Percentiles rank a stretch among this genome's conserved stretches.
phyloP scores from a whole-genome alignment of 2,797 vertebrate species.

The Mus caroli region DNA sequence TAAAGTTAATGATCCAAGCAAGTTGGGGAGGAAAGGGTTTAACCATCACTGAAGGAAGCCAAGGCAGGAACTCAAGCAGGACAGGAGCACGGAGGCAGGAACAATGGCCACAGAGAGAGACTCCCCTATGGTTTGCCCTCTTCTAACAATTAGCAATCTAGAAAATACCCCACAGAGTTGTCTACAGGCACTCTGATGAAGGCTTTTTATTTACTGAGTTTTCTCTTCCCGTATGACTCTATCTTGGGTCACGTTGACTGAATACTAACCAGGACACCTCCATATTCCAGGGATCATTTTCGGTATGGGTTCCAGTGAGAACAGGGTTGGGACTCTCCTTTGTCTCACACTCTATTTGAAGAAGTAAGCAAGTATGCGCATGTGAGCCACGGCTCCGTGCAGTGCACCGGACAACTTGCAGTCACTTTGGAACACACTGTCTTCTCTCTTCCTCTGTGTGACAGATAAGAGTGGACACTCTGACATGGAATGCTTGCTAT shows the following conservation, averaged over 20 bases:
- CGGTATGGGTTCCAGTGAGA: not conserved
- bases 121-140: not conserved
- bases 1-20: not conserved
- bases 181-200: not conserved
- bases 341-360: not conserved
- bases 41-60: not conserved
- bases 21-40: not conserved
- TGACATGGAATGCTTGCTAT: not conserved
- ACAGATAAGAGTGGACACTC: not conserved
- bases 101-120: not conserved
- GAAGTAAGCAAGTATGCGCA: not conserved
- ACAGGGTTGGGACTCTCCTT: not conserved
- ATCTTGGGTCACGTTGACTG: not conserved
- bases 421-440: not conserved
- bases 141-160: not conserved
- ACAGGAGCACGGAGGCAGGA: not conserved
- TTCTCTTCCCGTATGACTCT: not conserved
- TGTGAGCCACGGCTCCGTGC: not conserved
- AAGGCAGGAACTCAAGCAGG: not conserved
- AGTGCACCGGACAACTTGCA: not conserved
- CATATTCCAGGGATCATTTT: not conserved
- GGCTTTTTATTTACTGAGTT: not conserved
- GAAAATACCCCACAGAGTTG: not conserved
- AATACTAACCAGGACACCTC: not conserved
- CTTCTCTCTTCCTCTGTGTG: not conserved